Evolutionary conservation across 2,888 invertebrate genomes (phyloP).

Genomic region (Eupithecia tripunctaria): DNA sequence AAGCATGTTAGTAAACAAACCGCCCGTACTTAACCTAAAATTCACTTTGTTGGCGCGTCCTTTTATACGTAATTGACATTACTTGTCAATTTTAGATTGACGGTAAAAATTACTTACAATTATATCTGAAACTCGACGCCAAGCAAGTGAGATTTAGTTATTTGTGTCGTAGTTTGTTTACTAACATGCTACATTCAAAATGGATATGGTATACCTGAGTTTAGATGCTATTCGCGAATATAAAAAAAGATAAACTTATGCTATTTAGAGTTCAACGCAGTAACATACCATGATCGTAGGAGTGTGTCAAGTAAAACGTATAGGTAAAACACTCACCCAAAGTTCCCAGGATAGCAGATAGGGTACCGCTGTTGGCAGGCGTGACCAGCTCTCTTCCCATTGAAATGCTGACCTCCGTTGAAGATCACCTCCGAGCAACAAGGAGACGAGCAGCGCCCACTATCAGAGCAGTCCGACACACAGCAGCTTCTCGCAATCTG

Average conservation of each 20-base stretch:
- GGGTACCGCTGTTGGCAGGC: slow-evolving; percentile 62
- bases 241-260: background rate
- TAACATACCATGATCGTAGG: background rate
- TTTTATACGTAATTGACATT: no score
- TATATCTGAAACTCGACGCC: no score
- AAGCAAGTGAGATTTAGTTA: no score
- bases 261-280: background rate
- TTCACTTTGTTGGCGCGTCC: no score
- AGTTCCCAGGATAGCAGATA: slow-evolving; percentile 77
- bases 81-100: no score
- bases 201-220: no score
- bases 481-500: slow-evolving; percentile 67
- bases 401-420: slow-evolving; percentile 79
- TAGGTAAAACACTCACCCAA: slow-evolving; percentile 66
- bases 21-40: no score
- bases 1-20: no score
- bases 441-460: slow-evolving; percentile 77
- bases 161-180: no score
- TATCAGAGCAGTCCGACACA: slow-evolving; percentile 72
- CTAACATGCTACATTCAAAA: no score
- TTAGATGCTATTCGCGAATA: no score
- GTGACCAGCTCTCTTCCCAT: slow-evolving; percentile 68
- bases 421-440: slow-evolving; percentile 83
- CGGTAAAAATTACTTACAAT: no score
- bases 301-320: background rate